phyloP scores from a whole-genome alignment of 2,113 vertebrate genomes.

The Dicaeum eximium region DNA sequence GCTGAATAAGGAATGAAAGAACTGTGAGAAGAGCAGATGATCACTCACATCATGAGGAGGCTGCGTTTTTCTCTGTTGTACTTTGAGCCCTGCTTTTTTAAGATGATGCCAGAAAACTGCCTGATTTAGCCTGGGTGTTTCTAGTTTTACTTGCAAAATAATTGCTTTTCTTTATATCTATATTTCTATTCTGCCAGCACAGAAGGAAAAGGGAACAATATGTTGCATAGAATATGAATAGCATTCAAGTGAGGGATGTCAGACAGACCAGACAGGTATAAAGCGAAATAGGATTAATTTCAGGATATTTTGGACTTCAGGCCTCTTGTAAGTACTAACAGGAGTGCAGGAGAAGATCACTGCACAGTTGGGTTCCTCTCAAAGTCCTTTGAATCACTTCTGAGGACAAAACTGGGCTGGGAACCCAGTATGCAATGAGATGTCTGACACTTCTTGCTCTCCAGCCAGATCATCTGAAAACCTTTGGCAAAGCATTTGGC shows the following conservation, averaged over 20 bases:
- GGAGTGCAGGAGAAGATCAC: neutral
- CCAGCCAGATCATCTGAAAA: slow-evolving; percentile 49
- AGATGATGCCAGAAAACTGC: neutral
- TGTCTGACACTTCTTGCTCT: slow-evolving; percentile 49
- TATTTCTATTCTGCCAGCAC: slow-evolving; percentile 1
- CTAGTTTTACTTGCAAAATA: slow-evolving; percentile 33
- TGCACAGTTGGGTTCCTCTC: neutral
- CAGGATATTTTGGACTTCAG: neutral
- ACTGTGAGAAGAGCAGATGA: neutral
- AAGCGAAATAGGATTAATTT: neutral
- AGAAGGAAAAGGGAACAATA: neutral
- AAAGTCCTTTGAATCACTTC: neutral
- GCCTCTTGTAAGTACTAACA: neutral
- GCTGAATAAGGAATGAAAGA: neutral
- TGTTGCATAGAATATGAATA: neutral
- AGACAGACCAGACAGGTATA: neutral
- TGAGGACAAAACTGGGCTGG: slow-evolving; percentile 20
- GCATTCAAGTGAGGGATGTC: neutral
- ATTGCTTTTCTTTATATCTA: neutral
- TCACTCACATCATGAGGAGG: neutral
- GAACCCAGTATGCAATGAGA: slow-evolving; percentile 15
- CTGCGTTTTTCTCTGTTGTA: neutral
- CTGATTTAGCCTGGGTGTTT: slow-evolving; percentile 21
- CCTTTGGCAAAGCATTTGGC: slow-evolving; percentile 38
- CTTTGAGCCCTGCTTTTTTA: slow-evolving; percentile 36